Base-by-base conservation (phyloP, 1,140 invertebrate species). In the Watersipora subatra region DNA sequence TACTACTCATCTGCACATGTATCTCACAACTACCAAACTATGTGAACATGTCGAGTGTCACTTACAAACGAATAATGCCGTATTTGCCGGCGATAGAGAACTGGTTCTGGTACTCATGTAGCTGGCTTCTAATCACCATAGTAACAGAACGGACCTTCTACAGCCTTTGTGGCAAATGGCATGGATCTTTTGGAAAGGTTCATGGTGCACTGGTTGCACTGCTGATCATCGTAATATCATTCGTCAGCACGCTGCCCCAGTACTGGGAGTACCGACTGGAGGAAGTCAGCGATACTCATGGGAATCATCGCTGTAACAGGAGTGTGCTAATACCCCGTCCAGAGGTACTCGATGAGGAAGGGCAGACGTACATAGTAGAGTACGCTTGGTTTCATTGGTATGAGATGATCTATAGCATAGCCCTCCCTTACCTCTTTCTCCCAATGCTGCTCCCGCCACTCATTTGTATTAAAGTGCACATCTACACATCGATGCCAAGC, bases 101-200 rank as follows among this genome's bases (percentile, higher is more conserved):
- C 64, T 77, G 75, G 73, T 73, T 76, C 58, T 73, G 71, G 69
- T 76, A 74, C 69, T 74, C 71, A 34, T 68, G 67, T 55, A 66
- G 75, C 19, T 78, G 76, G 76, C 68, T 77, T 2, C 70, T 78
- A 15, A 68, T 78, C 46, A 72, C 75, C 61, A 73, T 74, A 67
- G 70, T 70, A 28, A 66, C 76, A 24, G 73, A 78, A 67, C 69
- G 75, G 7, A 69, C 69, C 19, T 67, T 75, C 12, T 72, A 71
- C 12, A 70, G 67, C 58, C 69, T 70, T 3, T 76, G 75, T 58
- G 69, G 71, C 2, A 66, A 46, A 46, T 46, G 34, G 34, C 34
- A 46, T 46, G 34, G 7, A 12, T 46, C 34, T 7, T 46, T 46
- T 46, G 34, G 34, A 12, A 46, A 70, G 12, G 67, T 67, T 34